Evolutionary conservation across 1,140 invertebrate genomes (phyloP).

Genomic region (Sesamia nonagrioides): DNA sequence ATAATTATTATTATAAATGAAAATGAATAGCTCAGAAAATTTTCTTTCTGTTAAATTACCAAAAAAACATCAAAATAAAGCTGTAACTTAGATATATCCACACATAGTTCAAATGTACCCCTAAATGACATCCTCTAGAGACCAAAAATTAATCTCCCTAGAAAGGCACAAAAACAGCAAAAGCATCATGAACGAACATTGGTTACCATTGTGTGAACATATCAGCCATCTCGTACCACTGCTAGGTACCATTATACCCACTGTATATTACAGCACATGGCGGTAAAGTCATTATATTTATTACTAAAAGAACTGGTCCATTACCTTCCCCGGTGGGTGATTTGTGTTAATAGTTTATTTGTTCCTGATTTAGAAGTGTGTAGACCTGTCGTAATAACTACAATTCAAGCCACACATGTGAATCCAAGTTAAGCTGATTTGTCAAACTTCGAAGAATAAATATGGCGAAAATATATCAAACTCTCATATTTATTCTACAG

Average conservation of each 20-base stretch:
- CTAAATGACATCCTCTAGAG: background rate
- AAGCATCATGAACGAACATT: background rate
- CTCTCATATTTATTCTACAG: too few relatives aligned
- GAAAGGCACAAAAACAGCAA: conserved; percentile 26
- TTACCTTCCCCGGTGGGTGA: conserved; percentile 18
- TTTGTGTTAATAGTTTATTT: conserved; percentile 28
- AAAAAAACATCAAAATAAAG: too few relatives aligned
- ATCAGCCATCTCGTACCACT: background rate
- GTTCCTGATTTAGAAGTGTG: conserved; percentile 26
- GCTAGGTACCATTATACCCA: conserved; percentile 16
- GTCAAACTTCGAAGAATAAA: too few relatives aligned
- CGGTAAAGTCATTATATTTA: conserved; percentile 12
- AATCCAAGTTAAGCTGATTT: too few relatives aligned
- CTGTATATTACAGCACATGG: conserved; percentile 35
- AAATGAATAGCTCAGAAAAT: too few relatives aligned
- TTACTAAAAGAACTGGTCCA: conserved; percentile 17
- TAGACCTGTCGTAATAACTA: background rate
- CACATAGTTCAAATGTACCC: too few relatives aligned
- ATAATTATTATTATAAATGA: too few relatives aligned
- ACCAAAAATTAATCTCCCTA: background rate
- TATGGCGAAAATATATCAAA: too few relatives aligned
- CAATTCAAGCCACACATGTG: too few relatives aligned
- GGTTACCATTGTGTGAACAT: conserved; percentile 19
- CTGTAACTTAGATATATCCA: too few relatives aligned
- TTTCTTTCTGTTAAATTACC: too few relatives aligned